Evolutionary conservation across 2,113 vertebrate species (phyloP), one percentile per base, ranked within the genome.

Genomic region (Bambusicola thoracicus): DNA sequence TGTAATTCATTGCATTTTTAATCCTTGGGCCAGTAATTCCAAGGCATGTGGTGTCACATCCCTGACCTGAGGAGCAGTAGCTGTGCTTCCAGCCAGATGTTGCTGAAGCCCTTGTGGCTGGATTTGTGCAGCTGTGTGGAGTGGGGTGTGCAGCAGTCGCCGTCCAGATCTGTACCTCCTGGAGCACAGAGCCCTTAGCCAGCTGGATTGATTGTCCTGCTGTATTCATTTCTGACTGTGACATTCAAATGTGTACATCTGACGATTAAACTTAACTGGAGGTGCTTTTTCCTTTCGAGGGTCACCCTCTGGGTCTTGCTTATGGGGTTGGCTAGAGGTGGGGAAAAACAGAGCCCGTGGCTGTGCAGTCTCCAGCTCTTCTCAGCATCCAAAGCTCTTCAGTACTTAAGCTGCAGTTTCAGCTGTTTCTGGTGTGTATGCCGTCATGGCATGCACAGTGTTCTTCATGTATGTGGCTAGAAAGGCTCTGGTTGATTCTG

Each of bases 381-480:
- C 70, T 44, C 46, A 40, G 18, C 48, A 8, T 46, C n/a, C 36
- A 67, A 12, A 65, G 20, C 40, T 16, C 29, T 6, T 12, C 53
- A 40, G 55, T 0, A 0, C 41, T 65, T 41, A 14, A 69, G 68
- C 2, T 0, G 68, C 32, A 76, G 13, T 38, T 30, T 13, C 12
- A 3, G 19, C 8, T 48, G 30, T 38, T 87, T 6, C 3, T 0
- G 59, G 25, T 62, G 34, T 20, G 5, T 34, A 2, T 56, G 36
- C 27, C 29, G 1, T 13, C 15, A 1, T 20, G 43, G 21, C 18
- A 36, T 1, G 3, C 12, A 8, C 21, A 8, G 38, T 10, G 2
- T 36, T 15, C 25, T 81, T 44, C 29, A 17, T 3, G 1, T 51
- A 13, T 5, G 1, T 18, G 40, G 53, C 51, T 62, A 19, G 29